Base-by-base conservation (phyloP, 1,140 invertebrate genomes). In the Acromyrmex echinatior region DNA sequence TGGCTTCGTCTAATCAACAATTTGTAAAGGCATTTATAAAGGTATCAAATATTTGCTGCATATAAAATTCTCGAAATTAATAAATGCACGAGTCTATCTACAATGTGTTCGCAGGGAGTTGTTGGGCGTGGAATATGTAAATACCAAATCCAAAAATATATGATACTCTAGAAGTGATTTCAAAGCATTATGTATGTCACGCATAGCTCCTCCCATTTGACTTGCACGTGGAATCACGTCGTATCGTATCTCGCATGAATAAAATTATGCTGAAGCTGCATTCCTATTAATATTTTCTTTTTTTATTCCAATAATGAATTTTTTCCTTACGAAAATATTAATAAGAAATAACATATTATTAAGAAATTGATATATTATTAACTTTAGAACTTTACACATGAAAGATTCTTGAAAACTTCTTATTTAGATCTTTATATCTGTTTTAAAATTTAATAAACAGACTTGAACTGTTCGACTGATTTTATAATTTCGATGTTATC, bases 1-100 rank as follows among this genome's bases (percentile, higher is more conserved):
- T n/a, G 31, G 18, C 3, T 56, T 68, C 14, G 10, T 14, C 3
- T 70, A 81, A 56, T 53, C 70, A 70, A 70, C 31, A 81, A 14
- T 70, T 14, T 65, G 10, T 49, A 74, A 45, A 7, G 39, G n/a
- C 31, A 5, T 35, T 35, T 35, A 35, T 35, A 35, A 35, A 35
- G 31, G 0, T 51, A 51, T 80, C 28, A 68, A 80, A 79, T 28
- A 65, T 79, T 56, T 76, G 53, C n/a, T 6, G 49, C 53, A 74
- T 86, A 81, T 66, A 88, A 81, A 84, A 51, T 16, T 39, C 78
- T 84, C 68, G 76, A 85, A 86, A 85, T 68, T 89, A 31, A 35
- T 84, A 84, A 84, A 84, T 84, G 80, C 80, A 60, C 66, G 10
- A 84, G 7, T 62, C 56, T 84, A 84, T 84, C 80, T 84, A 63